Conservation (phyloP, 2,888 invertebrate genomes). For the Gastrophysa polygoni region DNA sequence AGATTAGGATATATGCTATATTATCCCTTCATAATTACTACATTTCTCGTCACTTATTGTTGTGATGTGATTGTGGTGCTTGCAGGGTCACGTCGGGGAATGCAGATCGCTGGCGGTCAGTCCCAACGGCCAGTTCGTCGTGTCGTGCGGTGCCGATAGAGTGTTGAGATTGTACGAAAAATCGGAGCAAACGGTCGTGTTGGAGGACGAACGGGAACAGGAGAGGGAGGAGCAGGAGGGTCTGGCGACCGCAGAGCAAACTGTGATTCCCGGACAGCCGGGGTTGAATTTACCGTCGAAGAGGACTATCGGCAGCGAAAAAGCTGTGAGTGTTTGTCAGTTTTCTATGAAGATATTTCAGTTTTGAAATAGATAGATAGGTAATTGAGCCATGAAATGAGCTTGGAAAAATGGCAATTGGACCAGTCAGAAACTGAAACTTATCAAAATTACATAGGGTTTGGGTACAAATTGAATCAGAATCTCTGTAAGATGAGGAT, state of each 20-base stretch:
- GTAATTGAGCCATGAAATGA: too few species aligned
- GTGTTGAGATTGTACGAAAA: constrained; percentile 86
- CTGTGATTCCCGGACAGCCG: constrained; percentile 72
- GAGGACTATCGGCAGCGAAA: constrained; percentile 86
- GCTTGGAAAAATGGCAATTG: too few species aligned
- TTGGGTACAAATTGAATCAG: too few species aligned
- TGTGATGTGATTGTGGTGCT: neutral
- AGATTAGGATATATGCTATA: too few species aligned
- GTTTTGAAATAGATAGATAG: too few species aligned
- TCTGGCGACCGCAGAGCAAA: constrained; percentile 75
- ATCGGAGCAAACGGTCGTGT: constrained; percentile 86
- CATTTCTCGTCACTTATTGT: too few species aligned
- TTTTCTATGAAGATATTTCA: too few species aligned
- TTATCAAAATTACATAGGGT: too few species aligned
- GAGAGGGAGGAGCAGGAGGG: constrained; percentile 79
- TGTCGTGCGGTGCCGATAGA: constrained; percentile 85
- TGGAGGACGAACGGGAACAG: constrained; percentile 89
- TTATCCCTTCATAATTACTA: too few species aligned
- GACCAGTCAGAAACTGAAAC: too few species aligned
- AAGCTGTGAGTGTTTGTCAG: constrained; percentile 75
- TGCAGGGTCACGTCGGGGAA: constrained; percentile 82
- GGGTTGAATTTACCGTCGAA: constrained; percentile 79
- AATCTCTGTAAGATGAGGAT: too few species aligned
- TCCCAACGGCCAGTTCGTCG: constrained; percentile 78
- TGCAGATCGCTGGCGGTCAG: constrained; percentile 78